Evolutionary conservation across 2,113 vertebrate species (phyloP), one percentile per base, ranked within the genome.

Genomic region (Laticauda laticaudata): DNA sequence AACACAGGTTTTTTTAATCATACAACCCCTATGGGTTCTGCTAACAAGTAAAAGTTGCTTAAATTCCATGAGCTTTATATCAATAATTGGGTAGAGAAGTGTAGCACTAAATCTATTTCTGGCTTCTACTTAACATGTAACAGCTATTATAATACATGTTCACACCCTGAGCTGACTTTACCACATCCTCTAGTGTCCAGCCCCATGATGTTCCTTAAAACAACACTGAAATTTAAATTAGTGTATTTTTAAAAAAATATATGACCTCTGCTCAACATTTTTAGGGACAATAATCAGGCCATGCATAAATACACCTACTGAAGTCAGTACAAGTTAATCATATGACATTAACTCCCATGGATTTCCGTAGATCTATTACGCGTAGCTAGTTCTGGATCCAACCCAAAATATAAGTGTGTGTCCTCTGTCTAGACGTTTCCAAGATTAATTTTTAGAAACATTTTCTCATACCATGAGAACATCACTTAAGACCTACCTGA

Each of bases 371-470:
- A n/a, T 55, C 51, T 53, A 53, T 56, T 89, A 88, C 51, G 10
- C 51, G 1, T 20, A n/a, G 48, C 45, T 53, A 24, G 7, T 48
- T 53, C 26, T 53, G 87, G 51, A 54, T 88, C 51, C 87, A 64
- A 48, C 54, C 75, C 86, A 86, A 7, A 23, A 14, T 56, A 18
- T 48, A 85, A 91, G 75, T 91, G 88, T n/a, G 87, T 90, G 88
- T 56, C 59, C 39, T 26, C 54, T 12, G 29, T 86, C 92, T 90
- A 88, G 94, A 26, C 93, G 24, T 20, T 92, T 48, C 4, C 20
- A 90, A 93, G 88, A 81, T 89, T 69, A 88, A 87, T 51, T 39
- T 96, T 94, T 88, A 87, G 23, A 90, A 57, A 86, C 55, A 39
- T 15, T 92, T 75, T 29, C 45, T n/a, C 20, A 89, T 90, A 92